phyloP scores from a whole-genome alignment of 2,888 invertebrate genomes.

The Mythimna albipuncta region DNA sequence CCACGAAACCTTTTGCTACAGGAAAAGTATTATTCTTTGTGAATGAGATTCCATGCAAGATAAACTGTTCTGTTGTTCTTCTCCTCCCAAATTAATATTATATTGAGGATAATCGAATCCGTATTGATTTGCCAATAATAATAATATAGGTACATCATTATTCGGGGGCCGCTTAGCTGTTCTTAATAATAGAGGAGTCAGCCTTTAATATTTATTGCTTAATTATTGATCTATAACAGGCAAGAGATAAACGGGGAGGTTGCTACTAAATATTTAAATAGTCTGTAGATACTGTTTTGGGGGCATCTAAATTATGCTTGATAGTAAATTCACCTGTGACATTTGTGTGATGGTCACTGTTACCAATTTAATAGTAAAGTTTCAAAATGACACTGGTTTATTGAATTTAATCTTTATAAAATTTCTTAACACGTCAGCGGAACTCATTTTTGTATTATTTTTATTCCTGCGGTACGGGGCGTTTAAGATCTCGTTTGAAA shows the following conservation, averaged over 20 bases:
- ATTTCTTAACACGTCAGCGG: too few relatives aligned
- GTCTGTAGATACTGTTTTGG: not conserved
- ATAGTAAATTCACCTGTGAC: not conserved
- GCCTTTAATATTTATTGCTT: slow-evolving; percentile 22
- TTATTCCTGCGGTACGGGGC: too few relatives aligned
- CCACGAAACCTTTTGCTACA: not conserved
- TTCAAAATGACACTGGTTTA: not conserved
- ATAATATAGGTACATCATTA: slow-evolving; percentile 8
- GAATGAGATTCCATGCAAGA: not conserved
- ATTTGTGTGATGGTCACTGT: not conserved
- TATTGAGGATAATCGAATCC: slow-evolving; percentile 7
- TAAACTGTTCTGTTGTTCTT: slow-evolving; percentile 18
- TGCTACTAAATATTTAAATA: slow-evolving; percentile 23
- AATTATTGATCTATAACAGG: slow-evolving; percentile 22
- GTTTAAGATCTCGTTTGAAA: too few relatives aligned
- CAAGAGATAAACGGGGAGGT: slow-evolving; percentile 6
- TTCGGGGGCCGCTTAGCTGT: slow-evolving; percentile 11
- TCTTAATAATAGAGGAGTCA: slow-evolving; percentile 21
- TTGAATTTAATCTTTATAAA: too few relatives aligned
- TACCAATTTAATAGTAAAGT: not conserved
- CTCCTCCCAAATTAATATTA: slow-evolving; percentile 13
- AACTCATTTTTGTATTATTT: too few relatives aligned
- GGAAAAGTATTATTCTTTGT: not conserved
- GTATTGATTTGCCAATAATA: slow-evolving; percentile 16
- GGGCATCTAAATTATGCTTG: not conserved